Conservation (phyloP, 2,113 vertebrate genomes). For the Anguilla japonica region DNA sequence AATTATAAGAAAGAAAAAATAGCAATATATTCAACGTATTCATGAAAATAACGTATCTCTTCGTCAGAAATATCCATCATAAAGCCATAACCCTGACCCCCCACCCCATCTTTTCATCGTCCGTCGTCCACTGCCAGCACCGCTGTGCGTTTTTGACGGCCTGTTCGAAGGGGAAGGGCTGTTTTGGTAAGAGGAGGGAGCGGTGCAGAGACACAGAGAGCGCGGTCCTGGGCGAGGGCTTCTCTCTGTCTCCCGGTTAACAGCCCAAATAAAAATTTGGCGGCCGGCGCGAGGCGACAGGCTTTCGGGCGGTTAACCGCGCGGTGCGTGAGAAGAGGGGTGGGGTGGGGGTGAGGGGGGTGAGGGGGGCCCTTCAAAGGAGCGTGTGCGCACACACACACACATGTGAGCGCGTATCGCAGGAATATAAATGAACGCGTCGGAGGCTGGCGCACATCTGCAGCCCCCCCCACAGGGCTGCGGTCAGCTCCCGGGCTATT, state of each 20-base stretch:
- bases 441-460: conserved; percentile 38
- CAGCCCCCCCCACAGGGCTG: conserved; percentile 18
- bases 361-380: conserved; percentile 49
- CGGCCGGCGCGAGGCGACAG: neutral
- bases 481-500: conserved; percentile 25
- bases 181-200: neutral
- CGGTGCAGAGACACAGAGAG: neutral
- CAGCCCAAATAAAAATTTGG: conserved; percentile 8
- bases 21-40: neutral
- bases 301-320: conserved; percentile 36
- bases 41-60: neutral
- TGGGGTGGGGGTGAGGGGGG: neutral
- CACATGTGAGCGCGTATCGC: neutral
- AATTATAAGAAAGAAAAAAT: neutral
- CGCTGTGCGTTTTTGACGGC: neutral
- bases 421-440: conserved; percentile 19
- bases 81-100: neutral
- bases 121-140: neutral
- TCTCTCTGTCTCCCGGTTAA: neutral
- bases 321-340: conserved; percentile 35
- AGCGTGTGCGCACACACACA: conserved; percentile 31
- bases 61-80: too few species aligned
- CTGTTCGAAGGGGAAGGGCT: neutral
- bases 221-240: neutral
- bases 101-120: neutral